phyloP scores from a whole-genome alignment of 2,888 invertebrate genomes.

The Pristionchus maxplancki region DNA sequence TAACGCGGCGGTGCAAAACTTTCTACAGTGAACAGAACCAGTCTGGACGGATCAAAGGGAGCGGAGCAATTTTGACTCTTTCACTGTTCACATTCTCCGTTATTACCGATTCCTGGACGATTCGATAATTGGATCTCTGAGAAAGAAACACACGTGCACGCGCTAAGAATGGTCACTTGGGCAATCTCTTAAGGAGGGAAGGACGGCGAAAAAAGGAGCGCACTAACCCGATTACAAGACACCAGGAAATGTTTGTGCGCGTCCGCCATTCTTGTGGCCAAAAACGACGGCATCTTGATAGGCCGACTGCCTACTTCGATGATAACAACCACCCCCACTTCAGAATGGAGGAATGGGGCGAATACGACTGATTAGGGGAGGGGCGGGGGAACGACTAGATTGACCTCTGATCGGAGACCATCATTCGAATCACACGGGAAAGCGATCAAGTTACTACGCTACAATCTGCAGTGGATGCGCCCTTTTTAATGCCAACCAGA shows the following conservation, averaged over 20 bases:
- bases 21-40: neutral
- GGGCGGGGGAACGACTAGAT: neutral
- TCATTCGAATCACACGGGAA: neutral
- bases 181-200: neutral
- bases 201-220: neutral
- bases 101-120: neutral
- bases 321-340: neutral
- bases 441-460: neutral
- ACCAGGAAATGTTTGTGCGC: conserved; percentile 12
- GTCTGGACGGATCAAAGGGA: neutral
- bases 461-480: too few species aligned
- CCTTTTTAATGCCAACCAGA: neutral
- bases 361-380: neutral
- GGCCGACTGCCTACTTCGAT: neutral
- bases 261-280: neutral
- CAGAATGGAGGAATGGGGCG: neutral
- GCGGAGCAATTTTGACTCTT: neutral
- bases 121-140: neutral
- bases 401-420: neutral
- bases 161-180: conserved; percentile 1
- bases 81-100: neutral
- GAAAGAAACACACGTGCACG: neutral
- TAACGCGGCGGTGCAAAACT: neutral
- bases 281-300: conserved; percentile 5
- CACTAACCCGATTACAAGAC: conserved; percentile 18